Evolutionary conservation across 1,140 invertebrate species (phyloP).

Genomic region (Helicoverpa armigera): DNA sequence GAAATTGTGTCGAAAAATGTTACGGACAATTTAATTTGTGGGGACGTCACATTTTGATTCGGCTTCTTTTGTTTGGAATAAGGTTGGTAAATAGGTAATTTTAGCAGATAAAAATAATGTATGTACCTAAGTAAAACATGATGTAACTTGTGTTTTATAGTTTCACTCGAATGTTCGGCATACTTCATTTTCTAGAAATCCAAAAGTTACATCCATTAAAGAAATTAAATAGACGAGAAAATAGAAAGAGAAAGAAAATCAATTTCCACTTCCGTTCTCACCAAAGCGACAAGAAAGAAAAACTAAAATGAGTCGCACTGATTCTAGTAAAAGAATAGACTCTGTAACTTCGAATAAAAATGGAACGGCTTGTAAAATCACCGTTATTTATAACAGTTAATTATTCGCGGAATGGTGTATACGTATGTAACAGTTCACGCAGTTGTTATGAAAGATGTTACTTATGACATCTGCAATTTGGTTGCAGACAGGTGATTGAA

Average conservation of each 20-base stretch:
- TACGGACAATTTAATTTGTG: conserved; percentile 17
- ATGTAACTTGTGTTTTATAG: too few species aligned
- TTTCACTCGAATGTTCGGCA: neutral
- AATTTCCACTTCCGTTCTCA: conserved; percentile 20
- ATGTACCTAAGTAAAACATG: too few species aligned
- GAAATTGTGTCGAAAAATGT: conserved; percentile 29
- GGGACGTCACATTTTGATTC: neutral
- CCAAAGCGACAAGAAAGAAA: conserved; percentile 7
- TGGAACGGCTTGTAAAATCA: neutral
- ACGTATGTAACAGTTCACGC: conserved; percentile 12
- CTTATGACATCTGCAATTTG: conserved; percentile 18
- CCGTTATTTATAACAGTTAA: conserved; percentile 34
- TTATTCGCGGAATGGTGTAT: conserved; percentile 11
- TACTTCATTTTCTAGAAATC: neutral
- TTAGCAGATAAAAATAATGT: too few species aligned
- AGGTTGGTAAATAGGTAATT: neutral
- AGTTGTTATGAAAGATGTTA: conserved; percentile 28
- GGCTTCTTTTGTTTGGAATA: neutral
- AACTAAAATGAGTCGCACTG: neutral
- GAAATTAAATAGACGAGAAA: conserved; percentile 14
- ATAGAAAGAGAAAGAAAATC: conserved; percentile 17
- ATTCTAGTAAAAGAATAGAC: conserved; percentile 3
- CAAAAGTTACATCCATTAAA: neutral
- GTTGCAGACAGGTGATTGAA: conserved; percentile 20
- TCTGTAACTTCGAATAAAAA: neutral